A percentile compares a stretch with the other conserved stretches of the same genome.
Conservation (phyloP, 2,113 vertebrate species). For the Callipepla squamata region DNA sequence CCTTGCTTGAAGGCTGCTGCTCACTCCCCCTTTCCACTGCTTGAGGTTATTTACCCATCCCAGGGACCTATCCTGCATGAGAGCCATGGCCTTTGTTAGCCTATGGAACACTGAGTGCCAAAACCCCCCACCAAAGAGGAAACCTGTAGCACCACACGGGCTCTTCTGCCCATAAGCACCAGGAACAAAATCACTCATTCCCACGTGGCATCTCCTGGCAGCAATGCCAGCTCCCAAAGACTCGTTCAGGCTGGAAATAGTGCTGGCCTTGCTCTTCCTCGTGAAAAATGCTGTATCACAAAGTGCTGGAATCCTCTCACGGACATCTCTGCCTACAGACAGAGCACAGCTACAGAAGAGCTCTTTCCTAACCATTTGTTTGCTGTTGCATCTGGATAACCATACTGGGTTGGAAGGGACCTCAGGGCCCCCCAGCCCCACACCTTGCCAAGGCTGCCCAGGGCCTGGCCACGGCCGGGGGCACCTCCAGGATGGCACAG, state of each 20-base stretch:
- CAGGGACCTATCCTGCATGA: neutral
- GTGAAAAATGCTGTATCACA: rapidly evolving
- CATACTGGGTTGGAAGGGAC: neutral
- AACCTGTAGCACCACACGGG: neutral
- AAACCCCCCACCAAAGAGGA: neutral
- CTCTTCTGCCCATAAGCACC: neutral
- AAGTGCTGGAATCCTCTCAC: neutral
- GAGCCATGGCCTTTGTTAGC: neutral
- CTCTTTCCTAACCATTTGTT: neutral
- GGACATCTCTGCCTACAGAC: rapidly evolving
- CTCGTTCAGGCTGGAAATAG: neutral
- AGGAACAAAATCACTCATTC: neutral
- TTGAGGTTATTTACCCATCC: neutral
- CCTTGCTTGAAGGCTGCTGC: neutral
- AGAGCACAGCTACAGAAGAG: neutral
- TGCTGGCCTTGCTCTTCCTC: rapidly evolving
- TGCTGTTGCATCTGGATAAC: neutral
- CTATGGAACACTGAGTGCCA: neutral
- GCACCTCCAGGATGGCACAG: no score
- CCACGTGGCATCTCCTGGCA: neutral
- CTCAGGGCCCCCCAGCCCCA: no score
- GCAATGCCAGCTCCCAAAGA: neutral
- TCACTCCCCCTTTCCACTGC: neutral
- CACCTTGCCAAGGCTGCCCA: no score
- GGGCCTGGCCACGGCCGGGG: no score